Evolutionary conservation across 2,113 vertebrate genomes (phyloP).

Genomic region (Pseudopodoces humilis): DNA sequence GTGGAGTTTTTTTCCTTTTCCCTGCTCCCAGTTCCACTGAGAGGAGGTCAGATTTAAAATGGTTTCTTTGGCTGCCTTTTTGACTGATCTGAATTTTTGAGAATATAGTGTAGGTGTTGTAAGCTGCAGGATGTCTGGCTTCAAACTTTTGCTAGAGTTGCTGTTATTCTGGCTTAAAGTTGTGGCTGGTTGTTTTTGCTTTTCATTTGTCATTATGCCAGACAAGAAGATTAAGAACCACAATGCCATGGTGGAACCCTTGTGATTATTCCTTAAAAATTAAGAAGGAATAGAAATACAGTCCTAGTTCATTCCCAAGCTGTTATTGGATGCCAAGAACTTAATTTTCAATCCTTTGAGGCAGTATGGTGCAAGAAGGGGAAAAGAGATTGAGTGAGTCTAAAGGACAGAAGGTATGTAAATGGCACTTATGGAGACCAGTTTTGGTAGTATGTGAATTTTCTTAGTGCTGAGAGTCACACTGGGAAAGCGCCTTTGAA

Average conservation of each 20-base stretch:
- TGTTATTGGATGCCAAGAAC: background rate
- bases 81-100: background rate
- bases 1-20: accelerated
- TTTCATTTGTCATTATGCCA: background rate
- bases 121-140: background rate
- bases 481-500: background rate
- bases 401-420: background rate
- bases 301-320: background rate
- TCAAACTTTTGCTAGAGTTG: background rate
- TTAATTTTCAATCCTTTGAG: background rate
- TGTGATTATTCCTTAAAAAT: background rate
- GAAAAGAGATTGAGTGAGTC: background rate
- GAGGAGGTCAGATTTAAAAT: background rate
- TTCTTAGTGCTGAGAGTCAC: background rate
- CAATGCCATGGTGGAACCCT: background rate
- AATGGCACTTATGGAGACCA: background rate
- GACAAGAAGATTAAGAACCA: background rate
- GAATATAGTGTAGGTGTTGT: background rate
- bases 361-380: background rate
- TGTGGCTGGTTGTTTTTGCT: background rate
- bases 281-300: background rate
- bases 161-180: background rate
- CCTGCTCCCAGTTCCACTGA: background rate
- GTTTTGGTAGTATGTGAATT: background rate
- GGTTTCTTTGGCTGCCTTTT: background rate